A percentile compares a stretch with the other conserved stretches of the same genome.
Conservation (phyloP, 2,113 vertebrate genomes). For the Dascyllus trimaculatus region DNA sequence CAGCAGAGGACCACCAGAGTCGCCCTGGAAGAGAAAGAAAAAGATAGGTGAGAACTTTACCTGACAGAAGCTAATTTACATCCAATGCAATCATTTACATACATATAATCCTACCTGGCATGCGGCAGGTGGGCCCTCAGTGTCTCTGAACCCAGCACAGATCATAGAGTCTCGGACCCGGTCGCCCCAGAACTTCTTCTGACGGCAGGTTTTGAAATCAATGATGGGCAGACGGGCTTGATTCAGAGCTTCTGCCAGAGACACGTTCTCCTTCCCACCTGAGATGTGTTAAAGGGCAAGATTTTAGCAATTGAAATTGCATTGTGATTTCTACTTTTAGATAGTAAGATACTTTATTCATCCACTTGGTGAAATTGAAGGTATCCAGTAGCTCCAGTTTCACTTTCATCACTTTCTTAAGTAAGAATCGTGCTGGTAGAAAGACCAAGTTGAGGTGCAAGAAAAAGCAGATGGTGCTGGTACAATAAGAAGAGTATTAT, state of each 20-base stretch:
- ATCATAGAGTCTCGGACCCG: slow-evolving; percentile 85
- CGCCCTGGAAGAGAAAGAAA: slow-evolving; percentile 75
- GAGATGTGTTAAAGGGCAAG: neutral
- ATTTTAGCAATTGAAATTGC: neutral
- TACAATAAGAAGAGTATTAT: no score
- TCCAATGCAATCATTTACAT: no score
- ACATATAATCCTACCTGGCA: slow-evolving; percentile 76
- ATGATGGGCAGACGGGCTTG: slow-evolving; percentile 84
- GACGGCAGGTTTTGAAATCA: slow-evolving; percentile 83
- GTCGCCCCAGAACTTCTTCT: slow-evolving; percentile 88
- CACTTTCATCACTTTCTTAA: no score
- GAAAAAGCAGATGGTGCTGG: no score
- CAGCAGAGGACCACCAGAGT: slow-evolving; percentile 88
- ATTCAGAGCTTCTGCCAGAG: slow-evolving; percentile 81
- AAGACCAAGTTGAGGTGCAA: no score
- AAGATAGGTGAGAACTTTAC: neutral
- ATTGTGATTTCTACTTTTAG: no score
- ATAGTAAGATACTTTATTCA: no score
- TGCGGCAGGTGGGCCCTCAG: slow-evolving; percentile 83
- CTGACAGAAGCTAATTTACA: neutral
- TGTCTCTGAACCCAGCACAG: slow-evolving; percentile 85
- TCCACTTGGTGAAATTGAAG: no score
- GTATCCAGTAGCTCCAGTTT: no score
- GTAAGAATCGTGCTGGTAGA: no score
- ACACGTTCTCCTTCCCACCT: slow-evolving; percentile 83